phyloP scores from a whole-genome alignment of 2,888 invertebrate genomes.

The Netelia inedita region DNA sequence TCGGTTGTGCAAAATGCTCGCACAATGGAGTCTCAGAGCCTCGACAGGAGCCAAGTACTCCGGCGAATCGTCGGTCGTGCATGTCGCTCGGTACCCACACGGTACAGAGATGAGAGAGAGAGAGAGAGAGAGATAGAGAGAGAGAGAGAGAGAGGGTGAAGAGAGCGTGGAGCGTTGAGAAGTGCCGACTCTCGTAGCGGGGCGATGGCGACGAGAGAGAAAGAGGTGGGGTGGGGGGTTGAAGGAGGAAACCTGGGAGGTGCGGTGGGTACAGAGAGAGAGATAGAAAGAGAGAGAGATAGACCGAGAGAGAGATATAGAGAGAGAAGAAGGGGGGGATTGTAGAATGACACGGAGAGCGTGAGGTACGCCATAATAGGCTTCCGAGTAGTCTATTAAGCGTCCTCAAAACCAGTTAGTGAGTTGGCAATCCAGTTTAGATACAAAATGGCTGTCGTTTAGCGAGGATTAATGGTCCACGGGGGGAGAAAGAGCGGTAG shows the following conservation, averaged over 20 bases:
- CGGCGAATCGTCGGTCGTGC: slow-evolving; percentile 46
- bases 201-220: slow-evolving; percentile 1
- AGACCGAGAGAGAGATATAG: slow-evolving; percentile 2
- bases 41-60: slow-evolving; percentile 10
- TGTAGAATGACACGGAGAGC: slow-evolving; percentile 80
- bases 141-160: background rate
- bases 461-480: slow-evolving; percentile 85
- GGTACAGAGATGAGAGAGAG: background rate
- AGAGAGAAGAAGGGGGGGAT: slow-evolving; percentile 47
- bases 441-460: slow-evolving; percentile 86
- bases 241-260: slow-evolving; percentile 12
- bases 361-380: slow-evolving; percentile 81
- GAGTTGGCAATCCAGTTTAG: slow-evolving; percentile 85
- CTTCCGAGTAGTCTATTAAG: slow-evolving; percentile 84
- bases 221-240: background rate
- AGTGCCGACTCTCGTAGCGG: background rate
- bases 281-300: slow-evolving; percentile 31
- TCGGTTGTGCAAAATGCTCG: slow-evolving; percentile 33
- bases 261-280: slow-evolving; percentile 13
- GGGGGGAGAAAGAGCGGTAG: slow-evolving; percentile 77
- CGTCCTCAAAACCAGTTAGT: slow-evolving; percentile 84
- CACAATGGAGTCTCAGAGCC: slow-evolving; percentile 60
- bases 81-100: slow-evolving; percentile 32
- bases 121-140: too few relatives aligned
- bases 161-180: background rate